Evolutionary conservation across 2,888 invertebrate genomes (phyloP).

Genomic region (Philaethria dido): DNA sequence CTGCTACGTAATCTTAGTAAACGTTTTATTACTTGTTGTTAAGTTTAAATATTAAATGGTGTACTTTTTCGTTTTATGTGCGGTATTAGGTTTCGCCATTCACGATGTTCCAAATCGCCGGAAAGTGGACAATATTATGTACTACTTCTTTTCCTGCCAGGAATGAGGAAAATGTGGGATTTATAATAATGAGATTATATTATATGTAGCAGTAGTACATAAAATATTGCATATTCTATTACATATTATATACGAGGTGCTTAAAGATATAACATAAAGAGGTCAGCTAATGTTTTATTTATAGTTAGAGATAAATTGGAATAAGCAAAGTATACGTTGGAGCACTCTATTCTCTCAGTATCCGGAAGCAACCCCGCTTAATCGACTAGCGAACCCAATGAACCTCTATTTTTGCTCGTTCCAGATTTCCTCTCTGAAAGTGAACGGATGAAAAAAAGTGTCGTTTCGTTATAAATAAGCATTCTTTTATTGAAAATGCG

Average conservation of each 20-base stretch:
- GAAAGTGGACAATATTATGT: too few species aligned
- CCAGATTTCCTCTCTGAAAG: constrained; percentile 45
- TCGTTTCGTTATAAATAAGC: constrained; percentile 11
- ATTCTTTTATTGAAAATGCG: not conserved
- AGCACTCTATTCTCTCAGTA: constrained; percentile 63
- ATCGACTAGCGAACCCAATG: constrained; percentile 67
- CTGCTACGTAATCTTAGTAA: not conserved
- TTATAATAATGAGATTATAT: too few species aligned
- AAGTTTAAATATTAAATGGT: too few species aligned
- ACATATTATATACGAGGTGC: not conserved
- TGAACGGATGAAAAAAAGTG: constrained; percentile 26
- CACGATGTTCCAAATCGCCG: too few species aligned
- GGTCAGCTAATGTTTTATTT: constrained; percentile 1
- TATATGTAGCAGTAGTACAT: too few species aligned
- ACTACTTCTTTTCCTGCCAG: too few species aligned
- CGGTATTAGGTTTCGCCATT: too few species aligned
- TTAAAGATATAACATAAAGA: not conserved
- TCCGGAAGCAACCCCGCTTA: constrained; percentile 74
- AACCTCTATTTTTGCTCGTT: constrained; percentile 59
- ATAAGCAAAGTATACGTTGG: constrained; percentile 67
- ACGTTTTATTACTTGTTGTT: not conserved
- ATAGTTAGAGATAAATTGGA: constrained; percentile 47
- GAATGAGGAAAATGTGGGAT: too few species aligned
- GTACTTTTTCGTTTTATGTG: too few species aligned
- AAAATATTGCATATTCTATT: not conserved